Percentiles rank a stretch among this genome's conserved stretches.
Conservation (phyloP, 2,113 vertebrate genomes). For the Isichthys henryi region DNA sequence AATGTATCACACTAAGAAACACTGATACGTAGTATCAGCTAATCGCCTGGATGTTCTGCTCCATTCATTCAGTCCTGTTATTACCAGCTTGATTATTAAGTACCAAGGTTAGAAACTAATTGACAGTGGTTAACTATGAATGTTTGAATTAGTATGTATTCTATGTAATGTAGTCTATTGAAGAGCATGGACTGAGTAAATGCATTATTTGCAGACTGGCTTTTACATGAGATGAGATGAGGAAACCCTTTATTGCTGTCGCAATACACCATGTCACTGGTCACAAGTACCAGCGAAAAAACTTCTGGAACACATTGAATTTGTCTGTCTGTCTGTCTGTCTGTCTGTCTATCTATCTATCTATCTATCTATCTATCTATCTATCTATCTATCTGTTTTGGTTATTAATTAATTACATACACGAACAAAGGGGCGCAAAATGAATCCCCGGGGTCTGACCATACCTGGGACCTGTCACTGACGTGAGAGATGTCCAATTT, state of each 20-base stretch:
- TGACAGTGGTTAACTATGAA: background rate
- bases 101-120: background rate
- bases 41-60: background rate
- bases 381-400: background rate
- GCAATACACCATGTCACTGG: no score
- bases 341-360: no score
- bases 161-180: no score
- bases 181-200: background rate
- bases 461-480: background rate
- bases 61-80: background rate
- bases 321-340: no score
- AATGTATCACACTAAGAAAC: background rate
- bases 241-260: no score
- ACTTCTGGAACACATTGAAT: no score
- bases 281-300: no score
- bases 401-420: background rate
- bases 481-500: slow-evolving; percentile 1
- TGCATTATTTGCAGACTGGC: background rate
- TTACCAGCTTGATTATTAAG: background rate
- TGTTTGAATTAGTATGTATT: background rate
- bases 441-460: background rate
- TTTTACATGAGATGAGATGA: no score
- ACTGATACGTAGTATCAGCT: background rate
- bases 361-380: background rate
- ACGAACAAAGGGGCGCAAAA: background rate